These are phyloP conservation scores for Drosophila pachea DNA, from an alignment of 1,140 invertebrate genomes.

Conservation along the genomic window DNA sequence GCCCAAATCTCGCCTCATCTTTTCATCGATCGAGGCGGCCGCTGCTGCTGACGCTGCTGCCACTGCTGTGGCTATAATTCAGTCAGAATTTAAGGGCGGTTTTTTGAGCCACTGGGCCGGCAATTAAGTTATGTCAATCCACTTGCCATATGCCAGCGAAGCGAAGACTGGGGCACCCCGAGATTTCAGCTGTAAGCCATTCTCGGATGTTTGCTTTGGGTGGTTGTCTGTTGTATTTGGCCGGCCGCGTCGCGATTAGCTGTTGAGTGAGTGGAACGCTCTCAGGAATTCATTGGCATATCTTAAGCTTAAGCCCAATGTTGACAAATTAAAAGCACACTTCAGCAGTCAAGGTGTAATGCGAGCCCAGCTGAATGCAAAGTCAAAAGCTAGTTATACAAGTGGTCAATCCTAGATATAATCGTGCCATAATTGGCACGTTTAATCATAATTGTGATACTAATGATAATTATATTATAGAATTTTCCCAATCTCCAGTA, in stretches of 20 bases:
- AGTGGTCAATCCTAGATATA: too few relatives aligned
- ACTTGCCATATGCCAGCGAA: conserved; percentile 48
- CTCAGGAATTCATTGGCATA: conserved; percentile 22
- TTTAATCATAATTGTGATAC: too few relatives aligned
- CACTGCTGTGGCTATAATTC: not conserved
- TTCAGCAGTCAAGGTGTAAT: conserved; percentile 9
- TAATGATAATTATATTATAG: too few relatives aligned
- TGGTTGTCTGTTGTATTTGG: conserved; percentile 13
- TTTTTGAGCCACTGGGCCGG: conserved; percentile 25
- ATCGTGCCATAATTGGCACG: too few relatives aligned
- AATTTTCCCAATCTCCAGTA: not conserved
- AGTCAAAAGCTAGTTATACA: too few relatives aligned
- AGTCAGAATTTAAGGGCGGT: conserved; percentile 30
- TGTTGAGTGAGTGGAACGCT: conserved; percentile 10
- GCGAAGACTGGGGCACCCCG: conserved; percentile 7
- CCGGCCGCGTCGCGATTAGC: conserved; percentile 24
- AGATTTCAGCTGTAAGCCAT: conserved; percentile 21
- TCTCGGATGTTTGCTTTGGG: conserved; percentile 27
- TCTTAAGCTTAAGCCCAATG: not conserved
- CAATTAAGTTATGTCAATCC: conserved; percentile 59
- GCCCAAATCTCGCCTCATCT: not conserved
- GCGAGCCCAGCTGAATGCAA: not conserved
- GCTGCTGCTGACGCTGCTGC: conserved; percentile 1
- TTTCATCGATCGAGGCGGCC: not conserved
- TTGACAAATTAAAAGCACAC: conserved; percentile 3